These are phyloP conservation scores for Petromus typicus DNA, from an alignment of 2,113 vertebrate genomes.

Conservation along the genomic window DNA sequence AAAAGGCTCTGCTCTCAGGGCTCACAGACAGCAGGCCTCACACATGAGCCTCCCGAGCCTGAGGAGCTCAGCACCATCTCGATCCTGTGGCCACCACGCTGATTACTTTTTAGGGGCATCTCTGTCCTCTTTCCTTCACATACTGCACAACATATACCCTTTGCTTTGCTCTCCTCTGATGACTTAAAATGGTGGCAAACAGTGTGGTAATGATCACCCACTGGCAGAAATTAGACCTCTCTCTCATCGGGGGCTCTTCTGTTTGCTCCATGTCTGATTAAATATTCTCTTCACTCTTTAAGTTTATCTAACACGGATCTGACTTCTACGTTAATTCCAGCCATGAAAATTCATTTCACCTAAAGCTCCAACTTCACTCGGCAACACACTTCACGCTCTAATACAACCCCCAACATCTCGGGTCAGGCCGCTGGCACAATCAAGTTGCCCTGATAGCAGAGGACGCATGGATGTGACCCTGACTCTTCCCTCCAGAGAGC, in stretches of 20 bases:
- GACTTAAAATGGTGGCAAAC: neutral
- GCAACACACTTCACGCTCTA: neutral
- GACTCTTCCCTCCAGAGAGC: neutral
- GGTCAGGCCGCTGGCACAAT: neutral
- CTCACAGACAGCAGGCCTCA: neutral
- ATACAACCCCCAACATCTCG: neutral
- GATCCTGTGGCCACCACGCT: neutral
- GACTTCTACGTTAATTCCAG: neutral
- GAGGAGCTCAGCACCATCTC: neutral
- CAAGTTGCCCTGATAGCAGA: neutral
- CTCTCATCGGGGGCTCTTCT: neutral
- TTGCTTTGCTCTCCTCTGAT: neutral
- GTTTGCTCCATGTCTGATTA: neutral
- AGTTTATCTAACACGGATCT: neutral
- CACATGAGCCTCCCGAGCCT: neutral
- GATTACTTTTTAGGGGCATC: neutral
- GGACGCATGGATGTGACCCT: no score
- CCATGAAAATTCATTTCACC: neutral
- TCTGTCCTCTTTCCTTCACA: neutral
- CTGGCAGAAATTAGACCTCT: neutral
- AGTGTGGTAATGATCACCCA: neutral
- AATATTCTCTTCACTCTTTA: neutral
- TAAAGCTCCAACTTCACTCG: neutral
- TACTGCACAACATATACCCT: neutral
- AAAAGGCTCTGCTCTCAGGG: neutral